These are phyloP conservation scores for Carduelis carduelis DNA, from an alignment of 2,797 vertebrate genomes.

Conservation along the genomic window DNA sequence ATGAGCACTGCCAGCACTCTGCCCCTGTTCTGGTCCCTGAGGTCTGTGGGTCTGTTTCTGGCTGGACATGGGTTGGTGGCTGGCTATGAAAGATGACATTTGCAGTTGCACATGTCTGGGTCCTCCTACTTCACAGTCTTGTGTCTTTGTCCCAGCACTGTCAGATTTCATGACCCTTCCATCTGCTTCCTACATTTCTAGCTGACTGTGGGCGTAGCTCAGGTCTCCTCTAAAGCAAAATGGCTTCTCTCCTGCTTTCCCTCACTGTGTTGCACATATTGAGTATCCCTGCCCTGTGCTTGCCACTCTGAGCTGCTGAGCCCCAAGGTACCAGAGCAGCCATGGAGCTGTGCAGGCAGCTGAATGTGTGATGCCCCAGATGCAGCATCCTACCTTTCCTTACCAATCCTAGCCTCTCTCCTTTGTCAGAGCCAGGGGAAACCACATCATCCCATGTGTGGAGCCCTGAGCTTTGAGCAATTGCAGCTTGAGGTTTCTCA, in stretches of 20 bases:
- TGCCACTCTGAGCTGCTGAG: fast-evolving
- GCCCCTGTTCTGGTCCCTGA: background rate
- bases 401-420: background rate
- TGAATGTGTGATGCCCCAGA: background rate
- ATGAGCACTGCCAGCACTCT: background rate
- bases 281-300: fast-evolving
- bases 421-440: background rate
- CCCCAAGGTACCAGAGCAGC: background rate
- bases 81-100: background rate
- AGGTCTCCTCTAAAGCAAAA: background rate
- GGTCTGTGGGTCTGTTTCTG: background rate
- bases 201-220: background rate
- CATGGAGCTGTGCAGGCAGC: background rate
- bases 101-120: background rate
- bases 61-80: background rate
- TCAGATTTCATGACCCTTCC: background rate
- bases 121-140: background rate
- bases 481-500: background rate
- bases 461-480: background rate
- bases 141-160: background rate
- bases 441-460: fast-evolving
- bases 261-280: fast-evolving
- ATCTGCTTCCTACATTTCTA: background rate
- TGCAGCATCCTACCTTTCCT: background rate
- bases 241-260: background rate